These are phyloP conservation scores for Drosophila buzzatii DNA, from an alignment of 2,888 invertebrate genomes.

Conservation along the genomic window DNA sequence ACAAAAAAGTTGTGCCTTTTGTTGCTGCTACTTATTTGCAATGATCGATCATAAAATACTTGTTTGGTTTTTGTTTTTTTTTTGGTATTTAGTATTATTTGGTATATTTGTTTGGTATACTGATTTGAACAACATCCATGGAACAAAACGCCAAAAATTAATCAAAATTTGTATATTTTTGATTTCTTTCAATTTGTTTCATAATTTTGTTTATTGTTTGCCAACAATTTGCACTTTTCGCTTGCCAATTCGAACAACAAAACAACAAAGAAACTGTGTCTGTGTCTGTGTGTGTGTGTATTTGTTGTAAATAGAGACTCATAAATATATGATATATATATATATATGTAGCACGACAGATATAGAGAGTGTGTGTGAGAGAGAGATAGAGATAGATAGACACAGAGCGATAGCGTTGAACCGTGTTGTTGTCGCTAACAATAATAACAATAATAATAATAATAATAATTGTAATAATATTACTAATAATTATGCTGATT, in stretches of 20 bases:
- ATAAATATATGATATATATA: conserved; percentile 28
- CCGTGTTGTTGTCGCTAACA: conserved; percentile 35
- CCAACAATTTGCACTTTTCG: conserved; percentile 52
- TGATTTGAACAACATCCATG: conserved; percentile 75
- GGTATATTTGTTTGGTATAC: conserved; percentile 56
- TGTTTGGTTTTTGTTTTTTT: conserved; percentile 11
- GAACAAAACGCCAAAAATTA: conserved; percentile 80
- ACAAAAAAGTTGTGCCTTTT: conserved; percentile 73
- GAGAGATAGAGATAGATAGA: conserved; percentile 7
- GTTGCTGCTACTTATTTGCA: conserved; percentile 61
- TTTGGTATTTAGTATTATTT: conserved; percentile 45
- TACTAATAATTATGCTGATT: conserved; percentile 24
- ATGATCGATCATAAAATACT: conserved; percentile 47
- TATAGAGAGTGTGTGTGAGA: background rate
- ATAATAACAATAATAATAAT: conserved; percentile 31
- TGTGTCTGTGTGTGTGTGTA: conserved; percentile 33
- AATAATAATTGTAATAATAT: conserved; percentile 23
- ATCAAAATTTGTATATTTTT: conserved; percentile 63
- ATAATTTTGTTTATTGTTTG: conserved; percentile 26
- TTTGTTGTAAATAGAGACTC: conserved; percentile 31
- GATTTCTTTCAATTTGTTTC: conserved; percentile 40
- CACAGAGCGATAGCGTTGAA: conserved; percentile 26
- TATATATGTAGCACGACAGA: conserved; percentile 15
- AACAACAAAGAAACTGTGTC: conserved; percentile 69
- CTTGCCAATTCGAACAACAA: conserved; percentile 74